Conservation (phyloP, 2,888 invertebrate genomes). For the Pyrrhosoma nymphula region DNA sequence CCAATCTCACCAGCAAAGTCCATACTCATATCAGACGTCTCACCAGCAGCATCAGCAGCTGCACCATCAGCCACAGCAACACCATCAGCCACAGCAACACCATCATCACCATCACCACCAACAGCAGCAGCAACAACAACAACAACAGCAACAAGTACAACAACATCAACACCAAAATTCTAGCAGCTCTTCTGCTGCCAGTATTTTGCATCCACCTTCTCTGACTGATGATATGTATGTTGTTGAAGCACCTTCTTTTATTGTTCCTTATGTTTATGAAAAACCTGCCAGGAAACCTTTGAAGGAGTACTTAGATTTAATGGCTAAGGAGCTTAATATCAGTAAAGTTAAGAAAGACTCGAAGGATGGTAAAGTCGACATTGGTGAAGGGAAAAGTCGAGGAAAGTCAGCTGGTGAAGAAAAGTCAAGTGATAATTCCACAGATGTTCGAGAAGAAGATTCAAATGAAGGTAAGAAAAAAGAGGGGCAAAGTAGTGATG, state of each 20-base stretch:
- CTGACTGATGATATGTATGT: slow-evolving; percentile 95
- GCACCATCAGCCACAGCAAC: slow-evolving; percentile 73
- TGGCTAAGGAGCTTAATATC: slow-evolving; percentile 82
- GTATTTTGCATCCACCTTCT: slow-evolving; percentile 69
- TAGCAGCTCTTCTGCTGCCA: slow-evolving; percentile 66
- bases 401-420: slow-evolving; percentile 71
- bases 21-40: slow-evolving; percentile 73
- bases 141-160: slow-evolving; percentile 73
- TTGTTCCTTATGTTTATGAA: slow-evolving; percentile 95
- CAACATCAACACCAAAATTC: slow-evolving; percentile 70
- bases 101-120: slow-evolving; percentile 73
- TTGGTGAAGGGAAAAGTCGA: slow-evolving; percentile 70
- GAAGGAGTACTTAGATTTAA: slow-evolving; percentile 84
- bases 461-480: slow-evolving; percentile 72
- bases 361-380: slow-evolving; percentile 75
- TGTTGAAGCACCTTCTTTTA: slow-evolving; percentile 94
- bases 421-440: slow-evolving; percentile 62
- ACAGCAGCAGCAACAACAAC: slow-evolving; percentile 54
- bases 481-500: slow-evolving; percentile 76
- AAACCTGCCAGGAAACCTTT: slow-evolving; percentile 91
- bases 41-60: slow-evolving; percentile 73
- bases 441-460: slow-evolving; percentile 67
- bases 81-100: slow-evolving; percentile 69
- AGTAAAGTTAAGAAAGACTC: slow-evolving; percentile 79
- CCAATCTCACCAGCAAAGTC: slow-evolving; percentile 65